Evolutionary conservation across 2,888 invertebrate genomes (phyloP), one percentile per base, ranked within the genome.

Genomic region (Spodoptera exigua): DNA sequence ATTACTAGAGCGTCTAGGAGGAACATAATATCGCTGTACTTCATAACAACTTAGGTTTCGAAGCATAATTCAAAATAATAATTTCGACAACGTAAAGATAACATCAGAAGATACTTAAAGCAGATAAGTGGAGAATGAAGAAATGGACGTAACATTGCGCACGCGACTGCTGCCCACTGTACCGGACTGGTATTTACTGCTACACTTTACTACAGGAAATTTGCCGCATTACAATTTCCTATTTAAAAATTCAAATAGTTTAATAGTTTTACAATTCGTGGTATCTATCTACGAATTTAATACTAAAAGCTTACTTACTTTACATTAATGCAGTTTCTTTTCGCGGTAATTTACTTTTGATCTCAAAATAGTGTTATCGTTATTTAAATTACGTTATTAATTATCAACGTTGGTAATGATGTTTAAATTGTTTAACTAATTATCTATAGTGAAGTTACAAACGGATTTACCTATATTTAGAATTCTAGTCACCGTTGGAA

Each of bases 141-240:
- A 70, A 75, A 73, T 61, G 76, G 67, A 70, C 64, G 63, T 73
- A 54, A 60, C 56, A 52, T 70, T 56, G 49, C 52, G 63, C 73
- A 75, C 73, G 73, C 76, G 60, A 69, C 56, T 65, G 49, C 46
- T 49, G 70, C 52, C 52, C 65, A 66, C 17, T 35, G 44, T 57
- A 58, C 41, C 55, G 45, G 48, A 55, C 52, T 51, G 60, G 55
- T 57, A 63, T 61, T 61, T 55, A 55, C 76, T 75, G 47, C 66
- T 51, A 63, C 59, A 70, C 61, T 59, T 52, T 66, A 52, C 59
- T 63, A 41, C 67, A 70, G 74, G 73, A 75, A 71, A 75, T 56
- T 61, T 40, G 12, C 4, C 13, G 16, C 37, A 32, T 46, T 48
- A 52, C 13, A n/a, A 44, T 62, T 69, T 57, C 41, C 44, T 57